A percentile compares a stretch with the other conserved stretches of the same genome.
phyloP scores from a whole-genome alignment of 2,113 vertebrate genomes.

The Podilymbus podiceps region DNA sequence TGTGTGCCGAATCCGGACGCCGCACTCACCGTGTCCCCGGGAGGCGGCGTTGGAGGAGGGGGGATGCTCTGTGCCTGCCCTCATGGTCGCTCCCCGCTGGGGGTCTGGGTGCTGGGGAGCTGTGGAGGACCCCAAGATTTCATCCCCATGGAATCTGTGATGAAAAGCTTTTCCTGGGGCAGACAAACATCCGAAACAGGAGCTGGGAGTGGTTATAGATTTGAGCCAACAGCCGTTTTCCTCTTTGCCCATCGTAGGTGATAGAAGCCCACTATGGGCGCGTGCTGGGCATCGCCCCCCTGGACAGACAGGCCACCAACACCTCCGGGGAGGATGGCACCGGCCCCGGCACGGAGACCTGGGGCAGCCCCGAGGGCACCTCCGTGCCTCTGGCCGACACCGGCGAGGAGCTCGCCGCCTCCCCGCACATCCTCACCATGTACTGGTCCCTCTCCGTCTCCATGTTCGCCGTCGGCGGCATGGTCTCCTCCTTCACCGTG shows the following conservation, averaged over 20 bases:
- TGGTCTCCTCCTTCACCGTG: conserved; percentile 93
- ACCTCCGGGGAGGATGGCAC: not conserved
- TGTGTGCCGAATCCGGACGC: accelerated
- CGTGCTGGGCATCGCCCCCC: conserved; percentile 70
- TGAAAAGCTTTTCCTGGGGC: not conserved
- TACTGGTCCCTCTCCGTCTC: conserved; percentile 94
- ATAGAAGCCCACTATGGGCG: conserved; percentile 84
- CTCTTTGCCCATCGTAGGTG: conserved; percentile 70
- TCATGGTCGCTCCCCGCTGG: accelerated
- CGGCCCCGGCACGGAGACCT: accelerated
- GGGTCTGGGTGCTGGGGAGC: not conserved
- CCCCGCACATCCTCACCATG: conserved; percentile 74
- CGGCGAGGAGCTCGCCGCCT: accelerated
- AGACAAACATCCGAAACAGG: not conserved
- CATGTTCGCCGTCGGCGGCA: conserved; percentile 88
- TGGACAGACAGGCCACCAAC: not conserved
- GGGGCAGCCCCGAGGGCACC: not conserved
- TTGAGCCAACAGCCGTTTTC: accelerated
- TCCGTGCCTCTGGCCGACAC: accelerated
- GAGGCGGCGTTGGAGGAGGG: accelerated
- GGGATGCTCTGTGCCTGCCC: not conserved
- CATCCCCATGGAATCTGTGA: not conserved
- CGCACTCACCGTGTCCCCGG: accelerated
- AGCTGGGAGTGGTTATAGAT: not conserved
- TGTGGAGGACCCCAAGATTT: not conserved